Conservation (phyloP, 2,797 vertebrate species). For the Enteromius treurensis region DNA sequence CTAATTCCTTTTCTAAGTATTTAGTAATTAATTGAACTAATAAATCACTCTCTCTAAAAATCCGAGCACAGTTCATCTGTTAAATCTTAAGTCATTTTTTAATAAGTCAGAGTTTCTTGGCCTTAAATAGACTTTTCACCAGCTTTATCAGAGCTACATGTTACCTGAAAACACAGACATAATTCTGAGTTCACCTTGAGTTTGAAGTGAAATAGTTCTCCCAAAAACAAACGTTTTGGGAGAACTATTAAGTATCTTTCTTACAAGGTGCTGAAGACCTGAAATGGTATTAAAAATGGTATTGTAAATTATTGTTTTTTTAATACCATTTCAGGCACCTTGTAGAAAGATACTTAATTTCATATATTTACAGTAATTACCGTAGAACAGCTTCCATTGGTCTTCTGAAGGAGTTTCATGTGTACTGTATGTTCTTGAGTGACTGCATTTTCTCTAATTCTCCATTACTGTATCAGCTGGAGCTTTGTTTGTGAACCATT, state of each 20-base stretch:
- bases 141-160: background rate
- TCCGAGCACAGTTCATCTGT: background rate
- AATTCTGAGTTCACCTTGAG: background rate
- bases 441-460: background rate
- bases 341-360: background rate
- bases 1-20: background rate
- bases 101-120: background rate
- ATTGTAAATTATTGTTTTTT: background rate
- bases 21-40: slow-evolving; percentile 1
- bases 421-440: background rate
- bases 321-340: background rate
- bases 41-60: background rate
- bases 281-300: no score
- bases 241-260: no score
- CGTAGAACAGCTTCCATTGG: background rate
- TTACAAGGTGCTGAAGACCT: no score
- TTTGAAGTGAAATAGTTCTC: background rate
- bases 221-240: background rate
- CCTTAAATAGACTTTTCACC: background rate
- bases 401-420: background rate
- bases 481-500: background rate
- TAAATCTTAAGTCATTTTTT: background rate
- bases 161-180: background rate
- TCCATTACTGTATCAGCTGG: background rate
- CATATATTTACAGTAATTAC: no score